Base-by-base conservation (phyloP, 2,113 vertebrate species). In the Chionis minor region DNA sequence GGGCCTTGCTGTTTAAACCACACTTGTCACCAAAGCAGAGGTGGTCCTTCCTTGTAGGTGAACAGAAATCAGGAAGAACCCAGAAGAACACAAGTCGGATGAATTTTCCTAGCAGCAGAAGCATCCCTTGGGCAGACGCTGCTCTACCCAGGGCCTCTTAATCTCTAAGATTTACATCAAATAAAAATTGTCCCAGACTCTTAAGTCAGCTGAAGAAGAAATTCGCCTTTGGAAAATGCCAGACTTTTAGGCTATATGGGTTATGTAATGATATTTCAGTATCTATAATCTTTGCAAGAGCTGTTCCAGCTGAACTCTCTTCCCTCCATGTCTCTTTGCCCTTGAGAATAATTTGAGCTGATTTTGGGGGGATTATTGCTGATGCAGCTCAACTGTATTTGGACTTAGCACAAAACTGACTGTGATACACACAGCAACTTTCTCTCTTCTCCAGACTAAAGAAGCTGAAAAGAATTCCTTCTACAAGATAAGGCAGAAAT, bases 241-340 rank as follows among this genome's bases (percentile, higher is more conserved):
- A 65, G 17, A 47, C 14, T 55, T 13, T 12, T 24, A 40, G 27
- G 8, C n/a, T 47, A 10, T 4, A 49, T 12, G 3, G 8, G 12
- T 58, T 66, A 28, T 17, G 12, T 38, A 62, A 78, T 20, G 8
- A 14, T n/a, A 62, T 74, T 78, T 88, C 30, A 62, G 24, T 54
- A 42, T 8, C 27, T 54, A 14, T 40, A 66, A 42, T 69, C 16
- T 77, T 72, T 73, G 35, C 12, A 47, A 72, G 6, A 83, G 7
- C 10, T 70, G 9, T 22, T 12, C 14, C 20, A 35, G 20, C 52
- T 4, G 10, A 84, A 67, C 7, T 54, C 6, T 58, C 16, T 77
- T 69, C 27, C 4, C 0, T 8, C 52, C 10, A 6, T 21, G 6
- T 27, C 4, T 1, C 26, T 77, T 42, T 63, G 10, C 16, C n/a